These are phyloP conservation scores for Neodiprion lecontei DNA, from an alignment of 1,140 invertebrate species.

Conservation along the genomic window DNA sequence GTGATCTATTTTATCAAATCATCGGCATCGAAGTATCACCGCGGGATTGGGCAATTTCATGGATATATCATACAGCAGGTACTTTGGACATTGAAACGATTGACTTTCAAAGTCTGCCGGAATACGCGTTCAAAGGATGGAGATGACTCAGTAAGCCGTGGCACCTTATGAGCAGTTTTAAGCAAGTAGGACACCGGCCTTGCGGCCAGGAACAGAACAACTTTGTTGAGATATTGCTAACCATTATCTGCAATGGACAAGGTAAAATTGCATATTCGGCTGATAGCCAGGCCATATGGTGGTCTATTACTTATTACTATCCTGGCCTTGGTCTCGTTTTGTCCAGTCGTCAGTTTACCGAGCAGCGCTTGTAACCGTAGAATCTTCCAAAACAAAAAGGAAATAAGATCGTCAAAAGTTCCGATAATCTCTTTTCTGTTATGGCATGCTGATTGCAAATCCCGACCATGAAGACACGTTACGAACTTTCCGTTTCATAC, in stretches of 20 bases:
- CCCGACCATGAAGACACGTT: too few species aligned
- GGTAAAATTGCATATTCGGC: conserved; percentile 4
- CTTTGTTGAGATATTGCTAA: conserved; percentile 7
- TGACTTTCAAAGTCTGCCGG: conserved; percentile 2
- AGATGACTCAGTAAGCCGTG: neutral
- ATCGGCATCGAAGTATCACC: too few species aligned
- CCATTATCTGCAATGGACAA: neutral
- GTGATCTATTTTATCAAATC: too few species aligned
- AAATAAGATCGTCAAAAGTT: too few species aligned
- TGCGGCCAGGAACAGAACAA: neutral
- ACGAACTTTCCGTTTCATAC: too few species aligned
- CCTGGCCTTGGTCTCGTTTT: neutral
- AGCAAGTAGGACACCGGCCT: conserved; percentile 4
- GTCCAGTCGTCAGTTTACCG: too few species aligned
- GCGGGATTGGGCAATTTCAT: too few species aligned
- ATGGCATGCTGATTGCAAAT: too few species aligned
- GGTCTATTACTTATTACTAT: neutral
- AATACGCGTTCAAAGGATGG: neutral
- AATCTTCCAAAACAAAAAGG: too few species aligned
- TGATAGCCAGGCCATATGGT: neutral
- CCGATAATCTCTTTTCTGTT: too few species aligned
- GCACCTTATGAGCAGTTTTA: neutral
- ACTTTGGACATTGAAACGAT: neutral
- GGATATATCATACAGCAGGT: too few species aligned
- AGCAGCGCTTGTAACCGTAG: too few species aligned